Base-by-base conservation (phyloP, 2,113 vertebrate species). In the Charina bottae region DNA sequence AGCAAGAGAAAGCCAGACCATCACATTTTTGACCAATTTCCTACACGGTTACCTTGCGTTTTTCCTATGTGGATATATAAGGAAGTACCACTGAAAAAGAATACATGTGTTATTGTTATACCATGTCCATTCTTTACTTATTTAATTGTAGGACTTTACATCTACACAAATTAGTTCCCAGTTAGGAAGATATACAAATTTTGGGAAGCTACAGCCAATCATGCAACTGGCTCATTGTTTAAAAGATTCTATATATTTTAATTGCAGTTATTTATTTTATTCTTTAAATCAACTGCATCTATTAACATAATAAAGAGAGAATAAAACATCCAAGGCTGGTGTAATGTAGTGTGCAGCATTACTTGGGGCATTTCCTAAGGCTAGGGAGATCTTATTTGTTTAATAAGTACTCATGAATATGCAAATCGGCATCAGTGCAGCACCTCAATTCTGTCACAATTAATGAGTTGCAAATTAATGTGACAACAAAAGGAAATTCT, bases 381-480 rank as follows among this genome's bases (percentile, higher is more conserved):
- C 97, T 96, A 97, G 96, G 97, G 96, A 97, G 97, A 97, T 98
- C 97, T 97, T 98, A 98, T 98, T 98, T 98, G 97, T 98, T 98
- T 98, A 97, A 98, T 97, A 98, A 97, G 96, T 98, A 93, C 86
- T 97, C 96, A 98, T 98, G 97, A 98, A 98, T 98, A 98, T 98
- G 97, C 97, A 98, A 98, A 97, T 98, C 90, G 89, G 85, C 93
- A 96, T 96, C 96, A 91, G 92, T 96, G 96, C 97, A 97, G 96
- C 97, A 97, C 96, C 96, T 97, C 97, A 96, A 96, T 96, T 97
- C 97, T 98, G 97, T 98, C 98, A 97, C 97, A 97, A 97, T 98
- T 97, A 98, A 98, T 98, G 97, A 98, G 97, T 96, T 98, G 97
- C 97, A 98, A 98, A 98, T 98, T 97, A 98, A 98, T 97, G 96